Evolutionary conservation across 2,888 invertebrate genomes (phyloP).

Genomic region (Cynaeus angustus): DNA sequence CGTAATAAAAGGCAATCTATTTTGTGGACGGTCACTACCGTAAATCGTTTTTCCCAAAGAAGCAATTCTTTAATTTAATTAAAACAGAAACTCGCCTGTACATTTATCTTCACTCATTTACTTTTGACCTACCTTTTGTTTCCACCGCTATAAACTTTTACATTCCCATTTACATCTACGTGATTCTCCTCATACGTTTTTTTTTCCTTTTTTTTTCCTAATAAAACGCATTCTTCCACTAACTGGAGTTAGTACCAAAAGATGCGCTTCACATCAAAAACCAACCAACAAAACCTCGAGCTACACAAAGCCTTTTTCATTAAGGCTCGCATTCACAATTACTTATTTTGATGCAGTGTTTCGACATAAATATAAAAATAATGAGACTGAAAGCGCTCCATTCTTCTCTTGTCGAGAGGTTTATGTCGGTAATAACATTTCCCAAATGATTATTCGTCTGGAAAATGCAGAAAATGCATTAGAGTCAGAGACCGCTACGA

Average conservation of each 20-base stretch:
- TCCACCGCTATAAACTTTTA: background rate
- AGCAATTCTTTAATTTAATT: background rate
- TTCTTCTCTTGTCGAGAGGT: constrained; percentile 28
- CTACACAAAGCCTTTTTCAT: constrained; percentile 34
- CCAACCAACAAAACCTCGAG: background rate
- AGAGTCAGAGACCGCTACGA: constrained; percentile 4
- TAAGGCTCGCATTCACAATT: constrained; percentile 31
- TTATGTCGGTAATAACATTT: constrained; percentile 42
- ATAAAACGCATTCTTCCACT: constrained; percentile 20
- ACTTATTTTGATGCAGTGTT: constrained; percentile 45
- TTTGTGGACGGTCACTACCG: background rate
- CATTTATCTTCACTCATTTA: background rate
- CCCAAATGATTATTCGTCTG: constrained; percentile 44
- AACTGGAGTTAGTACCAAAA: constrained; percentile 5
- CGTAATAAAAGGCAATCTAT: constrained; percentile 10
- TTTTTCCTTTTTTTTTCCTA: background rate
- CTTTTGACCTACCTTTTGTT: constrained; percentile 1
- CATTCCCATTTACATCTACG: constrained; percentile 9
- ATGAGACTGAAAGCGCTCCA: constrained; percentile 40
- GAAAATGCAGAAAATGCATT: constrained; percentile 41
- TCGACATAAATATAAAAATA: constrained; percentile 45
- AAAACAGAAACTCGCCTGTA: background rate
- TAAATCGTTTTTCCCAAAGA: background rate
- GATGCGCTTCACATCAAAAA: constrained; percentile 4
- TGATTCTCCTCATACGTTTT: constrained; percentile 3